Evolutionary conservation across 2,797 vertebrate genomes (phyloP).

Genomic region (Apogon hyalosoma): DNA sequence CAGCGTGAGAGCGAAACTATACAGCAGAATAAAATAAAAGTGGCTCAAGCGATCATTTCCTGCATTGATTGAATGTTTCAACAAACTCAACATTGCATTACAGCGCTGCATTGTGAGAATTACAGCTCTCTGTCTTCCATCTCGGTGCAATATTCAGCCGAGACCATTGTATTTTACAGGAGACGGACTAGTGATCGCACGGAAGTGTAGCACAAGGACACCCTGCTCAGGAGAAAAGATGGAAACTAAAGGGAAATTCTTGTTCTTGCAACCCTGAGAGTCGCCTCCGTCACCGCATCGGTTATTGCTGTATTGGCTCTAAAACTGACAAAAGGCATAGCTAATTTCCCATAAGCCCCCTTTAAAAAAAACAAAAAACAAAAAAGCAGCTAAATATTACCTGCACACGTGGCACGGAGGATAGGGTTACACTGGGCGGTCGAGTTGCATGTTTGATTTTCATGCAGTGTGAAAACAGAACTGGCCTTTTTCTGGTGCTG

Average conservation of each 20-base stretch:
- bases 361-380: no score
- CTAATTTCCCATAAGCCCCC: no score
- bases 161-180: slow-evolving; percentile 26
- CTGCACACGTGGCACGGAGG: no score
- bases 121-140: slow-evolving; percentile 33
- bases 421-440: no score
- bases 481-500: no score
- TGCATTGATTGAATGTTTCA: slow-evolving; percentile 61
- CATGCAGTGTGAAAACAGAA: no score
- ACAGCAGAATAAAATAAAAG: slow-evolving; percentile 54
- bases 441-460: no score
- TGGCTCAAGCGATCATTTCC: slow-evolving; percentile 52
- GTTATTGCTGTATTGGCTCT: not conserved
- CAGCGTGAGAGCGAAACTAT: slow-evolving; percentile 43
- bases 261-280: not conserved
- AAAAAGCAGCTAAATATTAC: no score
- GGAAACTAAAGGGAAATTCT: not conserved
- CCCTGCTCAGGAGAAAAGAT: not conserved
- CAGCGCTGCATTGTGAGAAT: slow-evolving; percentile 18
- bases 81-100: slow-evolving; percentile 35
- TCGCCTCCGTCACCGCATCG: not conserved
- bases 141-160: slow-evolving; percentile 25
- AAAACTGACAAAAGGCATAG: no score
- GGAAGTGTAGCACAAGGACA: slow-evolving; percentile 40
- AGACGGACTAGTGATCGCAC: slow-evolving; percentile 38